Evolutionary conservation across 2,797 vertebrate genomes (phyloP), one percentile per base, ranked within the genome.

Genomic region (Danio tinwini): DNA sequence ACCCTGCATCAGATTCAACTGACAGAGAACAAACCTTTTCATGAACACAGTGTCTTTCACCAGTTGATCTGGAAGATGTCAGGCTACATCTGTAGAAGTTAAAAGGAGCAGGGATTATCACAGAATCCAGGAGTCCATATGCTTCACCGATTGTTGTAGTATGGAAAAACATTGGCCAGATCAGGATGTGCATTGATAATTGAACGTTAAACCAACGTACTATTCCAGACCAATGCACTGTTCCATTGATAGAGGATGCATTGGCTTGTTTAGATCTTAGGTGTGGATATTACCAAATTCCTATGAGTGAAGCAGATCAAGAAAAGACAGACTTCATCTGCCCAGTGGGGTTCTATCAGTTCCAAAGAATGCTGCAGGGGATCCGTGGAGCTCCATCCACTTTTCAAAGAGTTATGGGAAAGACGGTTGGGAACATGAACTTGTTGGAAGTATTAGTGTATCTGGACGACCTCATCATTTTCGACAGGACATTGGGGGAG

Each of bases 371-470:
- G 44, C 64, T 64, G 5, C 44, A 67, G 8, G 44, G 64, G 17
- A 67, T 67, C 13, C 67, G 63, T 65, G 63, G 63, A 17, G 63
- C 40, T 62, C 29, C 59, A 11, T 17, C 42, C 0, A 19, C 42
- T 19, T 65, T 65, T 19, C 42, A 65, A 11, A 12, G 42, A 45
- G 63, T 65, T 17, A 65, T 65, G 42, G 63, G 65, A 45, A 65
- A 47, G 42, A 65, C 16, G 2, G 63, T 65, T 17, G 63, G 42
- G 4, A 63, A 67, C 11, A 67, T 67, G 44, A 67, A 67, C n/a
- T 11, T 67, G 9, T 21, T 67, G 17, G 64, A 67, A n/a, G 44
- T 67, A 17, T 14, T 67, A 7, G 44, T 47, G 5, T 67, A 67
- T 2, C 3, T 67, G 42, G 64, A 67, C 0, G 44, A 67, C 45